Percentiles rank a stretch among this genome's conserved stretches.
phyloP scores from a whole-genome alignment of 2,888 invertebrate species.

The Chelonus formosanus region DNA sequence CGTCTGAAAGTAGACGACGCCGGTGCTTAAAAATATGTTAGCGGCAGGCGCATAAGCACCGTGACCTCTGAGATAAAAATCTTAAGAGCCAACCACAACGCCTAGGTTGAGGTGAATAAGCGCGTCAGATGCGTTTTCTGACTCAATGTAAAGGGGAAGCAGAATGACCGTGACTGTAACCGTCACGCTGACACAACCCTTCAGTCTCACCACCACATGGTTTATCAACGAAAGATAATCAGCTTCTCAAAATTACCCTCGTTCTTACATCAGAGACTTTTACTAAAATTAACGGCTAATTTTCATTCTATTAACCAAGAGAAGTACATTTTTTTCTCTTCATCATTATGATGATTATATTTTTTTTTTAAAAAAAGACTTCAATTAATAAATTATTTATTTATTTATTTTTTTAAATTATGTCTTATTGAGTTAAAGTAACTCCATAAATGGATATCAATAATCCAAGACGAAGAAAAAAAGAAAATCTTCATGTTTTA shows the following conservation, averaged over 20 bases:
- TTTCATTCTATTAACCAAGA: conserved; percentile 9
- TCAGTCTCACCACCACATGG: conserved; percentile 38
- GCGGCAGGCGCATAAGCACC: conserved; percentile 61
- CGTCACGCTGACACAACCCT: conserved; percentile 52
- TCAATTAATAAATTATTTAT: no score
- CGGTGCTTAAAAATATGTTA: conserved; percentile 63
- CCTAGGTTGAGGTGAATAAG: conserved; percentile 31
- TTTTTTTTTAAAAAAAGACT: no score
- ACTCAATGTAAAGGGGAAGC: conserved; percentile 42
- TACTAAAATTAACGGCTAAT: conserved; percentile 25
- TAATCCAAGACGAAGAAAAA: no score
- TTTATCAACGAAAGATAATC: conserved; percentile 36
- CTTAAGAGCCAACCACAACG: conserved; percentile 50
- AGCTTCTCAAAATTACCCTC: conserved; percentile 31
- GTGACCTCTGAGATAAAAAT: conserved; percentile 63
- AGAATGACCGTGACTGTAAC: conserved; percentile 57
- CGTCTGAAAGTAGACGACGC: conserved; percentile 33
- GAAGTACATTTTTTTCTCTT: no score
- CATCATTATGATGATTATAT: no score
- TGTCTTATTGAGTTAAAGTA: no score
- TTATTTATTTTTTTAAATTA: no score
- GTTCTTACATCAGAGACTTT: conserved; percentile 13
- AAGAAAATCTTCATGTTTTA: no score
- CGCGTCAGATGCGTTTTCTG: conserved; percentile 55
- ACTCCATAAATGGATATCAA: no score